These are phyloP conservation scores for Delichon dasypus DNA, from an alignment of 2,797 vertebrate species.

Conservation along the genomic window DNA sequence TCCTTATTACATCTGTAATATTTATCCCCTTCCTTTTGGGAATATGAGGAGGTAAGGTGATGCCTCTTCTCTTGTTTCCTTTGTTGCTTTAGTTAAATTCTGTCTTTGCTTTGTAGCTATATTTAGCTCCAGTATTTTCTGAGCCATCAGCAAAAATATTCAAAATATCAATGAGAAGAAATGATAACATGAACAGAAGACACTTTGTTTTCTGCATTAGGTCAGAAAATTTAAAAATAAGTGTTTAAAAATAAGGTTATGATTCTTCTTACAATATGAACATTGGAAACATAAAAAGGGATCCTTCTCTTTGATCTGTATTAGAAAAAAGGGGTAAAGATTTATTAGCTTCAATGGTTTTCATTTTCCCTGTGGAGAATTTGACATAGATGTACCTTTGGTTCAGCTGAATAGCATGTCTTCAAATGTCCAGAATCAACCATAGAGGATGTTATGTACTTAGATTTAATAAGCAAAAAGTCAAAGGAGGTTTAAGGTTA, in stretches of 20 bases:
- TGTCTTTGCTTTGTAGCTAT: conserved; percentile 54
- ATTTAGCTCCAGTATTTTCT: conserved; percentile 55
- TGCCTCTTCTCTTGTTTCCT: neutral
- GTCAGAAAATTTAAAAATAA: conserved; percentile 35
- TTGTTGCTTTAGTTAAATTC: conserved; percentile 24
- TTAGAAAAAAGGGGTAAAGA: neutral
- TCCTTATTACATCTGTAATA: neutral
- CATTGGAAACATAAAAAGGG: conserved; percentile 50
- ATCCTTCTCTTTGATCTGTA: conserved; percentile 60
- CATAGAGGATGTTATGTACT: neutral
- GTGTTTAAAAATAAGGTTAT: conserved; percentile 23
- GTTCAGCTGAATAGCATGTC: conserved; percentile 33
- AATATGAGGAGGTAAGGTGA: neutral
- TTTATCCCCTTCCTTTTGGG: neutral
- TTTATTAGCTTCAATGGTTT: conserved; percentile 51
- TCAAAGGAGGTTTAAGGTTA: neutral
- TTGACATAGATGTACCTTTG: conserved; percentile 43
- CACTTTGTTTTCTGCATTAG: conserved; percentile 30
- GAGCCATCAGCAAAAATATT: conserved; percentile 62
- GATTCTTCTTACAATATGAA: conserved; percentile 37
- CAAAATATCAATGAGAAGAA: conserved; percentile 10
- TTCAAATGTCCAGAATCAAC: conserved; percentile 50
- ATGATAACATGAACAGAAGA: conserved; percentile 33
- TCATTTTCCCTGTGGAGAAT: conserved; percentile 38
- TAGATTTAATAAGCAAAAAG: neutral